These are phyloP conservation scores for Nomada ferruginata DNA, from an alignment of 2,888 invertebrate genomes.

Conservation along the genomic window DNA sequence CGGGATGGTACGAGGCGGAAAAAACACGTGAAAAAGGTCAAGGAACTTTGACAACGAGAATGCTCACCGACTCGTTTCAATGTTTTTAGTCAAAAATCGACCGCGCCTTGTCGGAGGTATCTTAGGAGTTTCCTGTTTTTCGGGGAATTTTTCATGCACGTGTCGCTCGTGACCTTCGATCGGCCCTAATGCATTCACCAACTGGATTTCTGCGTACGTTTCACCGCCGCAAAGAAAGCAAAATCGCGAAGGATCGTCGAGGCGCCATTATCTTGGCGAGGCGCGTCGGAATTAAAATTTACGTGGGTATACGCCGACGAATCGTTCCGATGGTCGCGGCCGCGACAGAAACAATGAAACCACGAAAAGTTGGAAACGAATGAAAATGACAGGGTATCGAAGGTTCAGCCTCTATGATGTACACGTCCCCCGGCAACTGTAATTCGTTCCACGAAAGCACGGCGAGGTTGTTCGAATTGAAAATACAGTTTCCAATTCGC, in stretches of 20 bases:
- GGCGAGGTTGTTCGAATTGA: neutral
- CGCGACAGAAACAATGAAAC: too few relatives aligned
- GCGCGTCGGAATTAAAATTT: slow-evolving; percentile 45
- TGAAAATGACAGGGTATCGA: too few relatives aligned
- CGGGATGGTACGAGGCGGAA: neutral
- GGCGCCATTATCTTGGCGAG: slow-evolving; percentile 40
- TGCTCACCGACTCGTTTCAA: neutral
- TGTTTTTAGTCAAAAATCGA: slow-evolving; percentile 4
- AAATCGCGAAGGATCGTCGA: slow-evolving; percentile 27
- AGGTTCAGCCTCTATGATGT: neutral
- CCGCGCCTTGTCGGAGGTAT: neutral
- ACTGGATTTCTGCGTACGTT: slow-evolving; percentile 3
- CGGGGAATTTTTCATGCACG: slow-evolving; percentile 24
- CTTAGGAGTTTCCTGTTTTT: slow-evolving; percentile 35
- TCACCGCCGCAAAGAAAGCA: neutral
- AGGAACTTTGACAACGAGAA: slow-evolving; percentile 1
- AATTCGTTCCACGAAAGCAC: neutral
- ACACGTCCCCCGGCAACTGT: neutral
- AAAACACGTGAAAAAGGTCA: slow-evolving; percentile 25
- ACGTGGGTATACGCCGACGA: slow-evolving; percentile 39
- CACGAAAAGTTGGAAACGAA: too few relatives aligned
- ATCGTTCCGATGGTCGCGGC: slow-evolving; percentile 5
- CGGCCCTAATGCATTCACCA: slow-evolving; percentile 36
- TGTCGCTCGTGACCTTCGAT: slow-evolving; percentile 39
- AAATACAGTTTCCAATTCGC: neutral